Evolutionary conservation across 2,797 vertebrate species (phyloP), one percentile per base, ranked within the genome.

Genomic region (Betta splendens): DNA sequence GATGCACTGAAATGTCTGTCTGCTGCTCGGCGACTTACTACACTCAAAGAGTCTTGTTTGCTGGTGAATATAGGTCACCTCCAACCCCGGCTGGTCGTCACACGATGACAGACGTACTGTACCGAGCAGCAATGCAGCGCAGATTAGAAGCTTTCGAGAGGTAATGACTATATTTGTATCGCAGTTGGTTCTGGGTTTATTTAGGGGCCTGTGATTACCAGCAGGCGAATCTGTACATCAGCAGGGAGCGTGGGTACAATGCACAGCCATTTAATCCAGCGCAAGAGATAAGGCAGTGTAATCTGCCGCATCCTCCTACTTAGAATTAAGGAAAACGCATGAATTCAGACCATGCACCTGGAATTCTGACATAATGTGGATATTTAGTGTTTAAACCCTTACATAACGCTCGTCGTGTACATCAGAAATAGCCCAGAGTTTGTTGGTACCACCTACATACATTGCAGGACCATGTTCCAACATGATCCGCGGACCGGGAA

Each of bases 51-150:
- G 57, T 66, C 77, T 82, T 82, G 18, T 69, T 70, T 67, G 44
- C 50, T 43, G 33, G 21, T 44, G 72, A 86, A 89, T 81, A 68
- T 85, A 79, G 83, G 80, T 86, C 87, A 82, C 38, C 47, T 67
- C 79, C 69, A 60, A n/a, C 49, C 49, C 57, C 48, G 59, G 61
- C 29, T 59, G 56, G 43, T 48, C 75, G 70, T 74, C 75, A 75
- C 57, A 77, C 64, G 64, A 77, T 18, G 26, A 50, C 72, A 79
- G 75, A 83, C 55, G 72, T 70, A 59, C 47, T 51, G 46, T 72
- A n/a, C n/a, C n/a, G n/a, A n/a, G 72, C 61, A 35, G 51, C 57
- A 66, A 50, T 60, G 56, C 69, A 80, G 59, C 62, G 53, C 72
- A 85, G 70, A 85, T 80, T 75, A 81, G 56, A 68, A 35, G 69